Evolutionary conservation across 2,888 invertebrate genomes (phyloP), one percentile per base, ranked within the genome.

Genomic region (Kuschelorhynchus macadamiae): DNA sequence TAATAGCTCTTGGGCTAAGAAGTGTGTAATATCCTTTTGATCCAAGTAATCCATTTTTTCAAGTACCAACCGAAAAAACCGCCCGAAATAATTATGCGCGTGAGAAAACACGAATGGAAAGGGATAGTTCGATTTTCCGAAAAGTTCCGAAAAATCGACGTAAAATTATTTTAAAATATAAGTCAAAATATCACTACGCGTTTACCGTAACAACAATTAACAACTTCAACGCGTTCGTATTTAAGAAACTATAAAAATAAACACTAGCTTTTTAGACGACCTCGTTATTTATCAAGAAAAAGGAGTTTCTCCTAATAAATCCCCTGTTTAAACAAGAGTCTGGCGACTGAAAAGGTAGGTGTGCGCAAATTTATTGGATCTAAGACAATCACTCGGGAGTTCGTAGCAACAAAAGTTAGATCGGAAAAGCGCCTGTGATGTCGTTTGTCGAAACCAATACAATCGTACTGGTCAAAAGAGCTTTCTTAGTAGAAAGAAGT

Each of bases 1-100:
- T 86, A 91, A 92, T 87, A 92, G 91, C 88, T 93, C 93, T 83
- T 91, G 92, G 81, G 93, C 92, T 81, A 93, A 88, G 85, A 93
- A 91, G 86, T 90, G 92, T 79, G 92, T 92, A 83, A 93, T 91
- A 88, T 93, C 93, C 86, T 90, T 89, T 82, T 92, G 91, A 87
- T 93, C 93, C 88, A 93, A 90, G 72, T 81, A 82, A 71, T 81
- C 83, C 83, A 83, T 83, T 61, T 14, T 16, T 30, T 32, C 49
- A n/a, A 39, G 33, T 60, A 36, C 44, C 57, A 46, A 57, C 25
- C 20, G 30, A 57, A 11, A 14, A 16, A 11, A 16, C 9, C 16
- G 33, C 33, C 46, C 14, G 56, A 39, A 12, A 33, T n/a, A 33
- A 32, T 17, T 18, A 62, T 50, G 69, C 50, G 66, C 56, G 47